phyloP scores from a whole-genome alignment of 2,888 invertebrate genomes.

The Nowickia ferox region DNA sequence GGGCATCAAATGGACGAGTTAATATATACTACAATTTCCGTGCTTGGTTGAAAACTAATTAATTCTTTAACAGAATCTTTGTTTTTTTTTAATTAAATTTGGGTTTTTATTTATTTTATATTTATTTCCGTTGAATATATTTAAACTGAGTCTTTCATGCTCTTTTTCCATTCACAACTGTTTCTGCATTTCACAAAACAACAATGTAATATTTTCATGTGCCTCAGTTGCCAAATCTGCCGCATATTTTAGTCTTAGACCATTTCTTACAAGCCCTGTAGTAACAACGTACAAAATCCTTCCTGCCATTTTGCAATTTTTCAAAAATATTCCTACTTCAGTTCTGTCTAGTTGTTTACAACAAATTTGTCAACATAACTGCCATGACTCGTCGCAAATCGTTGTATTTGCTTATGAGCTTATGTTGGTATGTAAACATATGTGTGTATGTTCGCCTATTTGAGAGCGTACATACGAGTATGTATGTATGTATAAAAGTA shows the following conservation, averaged over 20 bases:
- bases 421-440: neutral
- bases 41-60: too few relatives aligned
- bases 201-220: conserved; percentile 6
- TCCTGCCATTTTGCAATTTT: neutral
- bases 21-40: too few relatives aligned
- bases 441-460: neutral
- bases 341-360: conserved; percentile 60
- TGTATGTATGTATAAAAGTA: conserved; percentile 14
- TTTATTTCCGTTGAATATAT: neutral
- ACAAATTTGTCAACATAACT: conserved; percentile 69
- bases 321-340: conserved; percentile 31
- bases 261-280: neutral
- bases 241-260: conserved; percentile 47
- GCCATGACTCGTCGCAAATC: conserved; percentile 61
- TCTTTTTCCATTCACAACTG: neutral
- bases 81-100: too few relatives aligned
- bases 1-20: too few relatives aligned
- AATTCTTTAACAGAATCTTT: too few relatives aligned
- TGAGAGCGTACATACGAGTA: neutral
- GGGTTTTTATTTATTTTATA: too few relatives aligned
- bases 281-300: neutral
- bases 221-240: conserved; percentile 35
- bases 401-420: conserved; percentile 31
- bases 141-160: neutral
- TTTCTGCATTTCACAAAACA: neutral